Evolutionary conservation across 2,888 invertebrate species (phyloP), one percentile per base, ranked within the genome.

Genomic region (Autographa gamma): DNA sequence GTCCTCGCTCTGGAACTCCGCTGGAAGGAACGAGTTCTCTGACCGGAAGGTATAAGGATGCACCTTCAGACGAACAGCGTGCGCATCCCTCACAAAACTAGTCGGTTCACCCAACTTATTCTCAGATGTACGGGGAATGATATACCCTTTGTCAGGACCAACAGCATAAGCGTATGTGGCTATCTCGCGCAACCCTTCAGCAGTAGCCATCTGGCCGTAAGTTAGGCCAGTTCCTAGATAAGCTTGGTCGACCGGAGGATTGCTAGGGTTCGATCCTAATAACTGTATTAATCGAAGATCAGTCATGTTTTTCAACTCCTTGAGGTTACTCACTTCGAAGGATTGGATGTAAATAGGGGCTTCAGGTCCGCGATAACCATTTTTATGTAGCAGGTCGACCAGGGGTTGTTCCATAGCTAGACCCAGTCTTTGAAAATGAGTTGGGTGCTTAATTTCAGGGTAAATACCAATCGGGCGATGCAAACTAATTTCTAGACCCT

Each of bases 31-130:
- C 0, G 71, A 48, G 68, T 94, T 94, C 77, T 95, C 95, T 19
- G 94, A 90, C 0, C 95, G 89, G 74, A 95, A 95, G 0, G 95
- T 95, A 74, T 91, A 95, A 0, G 95, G 94, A 63, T 95, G 95
- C 1, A 95, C 95, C 76, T 93, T 92, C 8, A 95, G 81, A 1
- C 93, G 92, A n/a, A 85, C 93, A 0, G 86, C 88, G 70, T 95
- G 95, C 43, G 94, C 94, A 64, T 93, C 88, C 2, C 74, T 69
- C 0, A 95, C 93, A 65, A 93, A 95, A 73, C 74, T 89, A 0
- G 95, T 94, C 0, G 85, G 85, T 31, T 76, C 74, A 16, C 92
- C 92, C 1, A 95, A 88, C 2, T 77, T 89, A 60, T 91, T 84
- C 25, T 91, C 84, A 9, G 77, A 82, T 69, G 90, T 86, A 11